Percentiles rank a stretch among this genome's conserved stretches.
These are phyloP conservation scores for Danio kyathit DNA, from an alignment of 2,797 vertebrate species.

Conservation along the genomic window DNA sequence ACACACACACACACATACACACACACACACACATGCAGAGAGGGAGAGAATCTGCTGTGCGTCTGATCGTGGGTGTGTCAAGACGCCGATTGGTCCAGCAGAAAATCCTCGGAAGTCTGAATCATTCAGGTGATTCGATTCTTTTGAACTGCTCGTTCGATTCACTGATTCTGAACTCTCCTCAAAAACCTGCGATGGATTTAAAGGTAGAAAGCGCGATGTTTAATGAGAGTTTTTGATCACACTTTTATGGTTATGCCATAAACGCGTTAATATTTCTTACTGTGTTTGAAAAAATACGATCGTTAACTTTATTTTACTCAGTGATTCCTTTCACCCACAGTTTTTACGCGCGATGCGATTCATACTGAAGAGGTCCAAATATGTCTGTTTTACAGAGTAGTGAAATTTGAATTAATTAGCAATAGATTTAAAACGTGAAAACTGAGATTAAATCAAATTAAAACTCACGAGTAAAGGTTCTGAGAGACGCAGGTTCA, in stretches of 20 bases:
- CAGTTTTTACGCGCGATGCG: too few relatives aligned
- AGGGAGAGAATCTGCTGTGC: neutral
- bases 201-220: neutral
- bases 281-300: neutral
- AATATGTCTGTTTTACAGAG: neutral
- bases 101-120: neutral
- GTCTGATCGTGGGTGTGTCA: slow-evolving; percentile 21
- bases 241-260: neutral
- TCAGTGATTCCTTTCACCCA: neutral
- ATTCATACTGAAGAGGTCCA: too few relatives aligned
- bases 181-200: too few relatives aligned
- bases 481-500: neutral
- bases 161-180: neutral
- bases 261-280: neutral
- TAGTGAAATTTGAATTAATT: neutral
- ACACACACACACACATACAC: too few relatives aligned
- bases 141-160: neutral
- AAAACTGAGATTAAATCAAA: neutral
- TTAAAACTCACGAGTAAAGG: neutral
- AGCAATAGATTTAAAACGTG: neutral
- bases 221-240: neutral
- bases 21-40: too few relatives aligned
- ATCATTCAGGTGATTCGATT: neutral
- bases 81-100: slow-evolving; percentile 23
- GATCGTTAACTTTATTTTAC: neutral